Percentiles rank a stretch among this genome's conserved stretches.
phyloP scores from a whole-genome alignment of 2,113 vertebrate genomes.

The Calyptommatus sinebrachiatus region DNA sequence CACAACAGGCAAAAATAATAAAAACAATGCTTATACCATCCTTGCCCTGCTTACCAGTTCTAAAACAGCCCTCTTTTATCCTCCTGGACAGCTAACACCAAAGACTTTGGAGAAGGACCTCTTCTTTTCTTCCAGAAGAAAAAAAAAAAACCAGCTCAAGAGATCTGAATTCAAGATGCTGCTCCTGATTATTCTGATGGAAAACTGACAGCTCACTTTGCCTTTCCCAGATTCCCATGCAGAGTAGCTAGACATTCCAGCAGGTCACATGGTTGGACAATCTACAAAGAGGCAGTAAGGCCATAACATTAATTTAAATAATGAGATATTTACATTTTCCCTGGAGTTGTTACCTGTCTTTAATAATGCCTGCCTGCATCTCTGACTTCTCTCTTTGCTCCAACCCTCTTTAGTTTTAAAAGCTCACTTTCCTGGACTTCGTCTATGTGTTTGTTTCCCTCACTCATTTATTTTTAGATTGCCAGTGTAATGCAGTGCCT shows the following conservation, averaged over 20 bases:
- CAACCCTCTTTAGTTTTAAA: conserved; percentile 43
- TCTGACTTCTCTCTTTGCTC: background rate
- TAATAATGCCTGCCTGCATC: conserved; percentile 17
- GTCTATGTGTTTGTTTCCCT: conserved; percentile 11
- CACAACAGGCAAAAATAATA: background rate
- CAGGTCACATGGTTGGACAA: conserved; percentile 37
- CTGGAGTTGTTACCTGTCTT: background rate
- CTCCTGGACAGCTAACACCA: background rate
- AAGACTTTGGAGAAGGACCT: background rate
- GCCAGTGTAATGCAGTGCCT: conserved; percentile 44
- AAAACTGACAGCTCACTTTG: background rate
- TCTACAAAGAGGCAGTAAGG: conserved; percentile 40
- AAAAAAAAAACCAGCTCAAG: background rate
- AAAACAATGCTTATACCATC: background rate
- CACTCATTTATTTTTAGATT: conserved; percentile 66
- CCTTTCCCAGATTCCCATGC: conserved; percentile 5
- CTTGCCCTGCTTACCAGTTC: conserved; percentile 71
- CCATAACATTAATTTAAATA: background rate
- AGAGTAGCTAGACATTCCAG: background rate
- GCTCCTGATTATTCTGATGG: background rate
- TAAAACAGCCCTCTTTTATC: conserved; percentile 45
- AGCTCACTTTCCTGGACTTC: conserved; percentile 15
- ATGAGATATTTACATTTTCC: background rate
- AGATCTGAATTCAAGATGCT: background rate
- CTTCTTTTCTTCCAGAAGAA: background rate